These are phyloP conservation scores for Helicoverpa armigera DNA, from an alignment of 1,140 invertebrate genomes.

Conservation along the genomic window DNA sequence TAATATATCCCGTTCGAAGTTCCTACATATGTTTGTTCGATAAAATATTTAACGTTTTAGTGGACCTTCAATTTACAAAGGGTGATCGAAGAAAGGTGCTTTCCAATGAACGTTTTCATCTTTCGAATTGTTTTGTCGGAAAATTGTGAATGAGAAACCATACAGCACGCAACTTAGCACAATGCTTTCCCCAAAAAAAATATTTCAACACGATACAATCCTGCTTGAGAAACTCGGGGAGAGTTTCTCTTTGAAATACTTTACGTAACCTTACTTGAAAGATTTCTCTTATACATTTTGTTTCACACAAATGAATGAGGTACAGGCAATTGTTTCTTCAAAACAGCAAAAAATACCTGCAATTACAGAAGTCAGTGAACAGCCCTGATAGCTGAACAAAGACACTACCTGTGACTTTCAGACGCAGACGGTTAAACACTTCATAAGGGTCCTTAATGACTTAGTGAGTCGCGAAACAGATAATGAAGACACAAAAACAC, in stretches of 20 bases:
- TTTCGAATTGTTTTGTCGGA: neutral
- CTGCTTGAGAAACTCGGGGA: conserved; percentile 16
- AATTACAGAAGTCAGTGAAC: neutral
- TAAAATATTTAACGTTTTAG: too few relatives aligned
- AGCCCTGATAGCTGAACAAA: conserved; percentile 1
- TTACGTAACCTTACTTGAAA: conserved; percentile 32
- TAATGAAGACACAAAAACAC: conserved; percentile 40
- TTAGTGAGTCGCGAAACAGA: conserved; percentile 25
- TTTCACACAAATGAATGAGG: conserved; percentile 12
- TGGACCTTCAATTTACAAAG: too few relatives aligned
- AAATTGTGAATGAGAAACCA: neutral
- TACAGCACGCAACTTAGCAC: neutral
- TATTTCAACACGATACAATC: conserved; percentile 32
- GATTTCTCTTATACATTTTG: conserved; percentile 15
- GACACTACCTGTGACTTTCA: conserved; percentile 5
- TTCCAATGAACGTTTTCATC: neutral
- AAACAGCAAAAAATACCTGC: neutral
- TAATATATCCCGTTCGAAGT: too few relatives aligned
- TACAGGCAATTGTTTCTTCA: conserved; percentile 11
- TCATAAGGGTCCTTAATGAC: conserved; percentile 21
- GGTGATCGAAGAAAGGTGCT: too few relatives aligned
- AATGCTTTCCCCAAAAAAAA: conserved; percentile 28
- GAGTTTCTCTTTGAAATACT: conserved; percentile 31
- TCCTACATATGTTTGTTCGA: too few relatives aligned
- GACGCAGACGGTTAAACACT: conserved; percentile 1